Evolutionary conservation across 2,113 vertebrate genomes (phyloP).

Genomic region (Mirza zaza): DNA sequence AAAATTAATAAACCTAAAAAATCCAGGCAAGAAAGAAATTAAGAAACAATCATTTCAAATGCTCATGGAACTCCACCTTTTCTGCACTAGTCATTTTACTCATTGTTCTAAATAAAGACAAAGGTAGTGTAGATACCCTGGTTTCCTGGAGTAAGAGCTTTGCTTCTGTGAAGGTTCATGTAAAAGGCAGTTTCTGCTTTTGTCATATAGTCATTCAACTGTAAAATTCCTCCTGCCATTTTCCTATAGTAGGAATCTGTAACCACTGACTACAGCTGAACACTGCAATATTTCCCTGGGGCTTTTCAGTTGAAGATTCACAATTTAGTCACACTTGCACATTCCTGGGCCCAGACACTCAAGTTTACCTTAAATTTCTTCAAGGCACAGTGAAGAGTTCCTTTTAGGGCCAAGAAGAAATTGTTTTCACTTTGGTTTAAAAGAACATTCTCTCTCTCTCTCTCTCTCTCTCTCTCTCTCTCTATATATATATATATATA

Average conservation of each 20-base stretch:
- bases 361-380: constrained; percentile 23
- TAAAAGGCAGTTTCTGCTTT: background rate
- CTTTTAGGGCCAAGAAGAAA: background rate
- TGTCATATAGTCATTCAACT: background rate
- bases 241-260: background rate
- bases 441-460: background rate
- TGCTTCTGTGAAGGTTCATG: background rate
- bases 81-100: constrained; percentile 20
- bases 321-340: background rate
- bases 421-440: constrained; percentile 22
- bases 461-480: too few species aligned
- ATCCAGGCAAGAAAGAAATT: background rate
- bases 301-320: background rate
- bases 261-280: background rate
- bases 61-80: background rate
- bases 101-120: constrained; percentile 13
- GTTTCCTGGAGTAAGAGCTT: constrained; percentile 15
- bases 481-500: background rate
- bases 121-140: background rate
- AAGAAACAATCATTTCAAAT: constrained; percentile 36
- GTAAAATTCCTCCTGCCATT: background rate
- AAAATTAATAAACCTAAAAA: background rate
- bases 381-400: background rate
- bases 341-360: too few species aligned
- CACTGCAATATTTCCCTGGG: background rate